Percentiles rank a stretch among this genome's conserved stretches.
These are phyloP conservation scores for Noctuana brunneofusca DNA, from an alignment of 2,888 invertebrate genomes.

Conservation along the genomic window DNA sequence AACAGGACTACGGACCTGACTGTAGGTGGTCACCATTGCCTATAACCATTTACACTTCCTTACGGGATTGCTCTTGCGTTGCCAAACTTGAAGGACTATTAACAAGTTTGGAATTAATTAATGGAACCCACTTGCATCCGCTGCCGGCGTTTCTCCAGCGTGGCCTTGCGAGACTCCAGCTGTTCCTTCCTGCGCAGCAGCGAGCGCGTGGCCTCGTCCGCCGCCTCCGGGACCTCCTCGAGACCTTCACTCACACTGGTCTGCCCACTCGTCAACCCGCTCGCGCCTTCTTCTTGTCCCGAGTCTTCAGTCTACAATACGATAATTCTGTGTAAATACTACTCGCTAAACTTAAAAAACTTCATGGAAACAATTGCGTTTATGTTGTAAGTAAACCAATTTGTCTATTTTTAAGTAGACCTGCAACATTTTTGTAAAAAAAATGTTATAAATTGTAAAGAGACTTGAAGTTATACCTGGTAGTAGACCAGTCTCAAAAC, in stretches of 20 bases:
- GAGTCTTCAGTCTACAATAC: constrained; percentile 65
- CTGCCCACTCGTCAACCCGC: constrained; percentile 52
- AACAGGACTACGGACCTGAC: no score
- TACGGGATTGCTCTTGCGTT: no score
- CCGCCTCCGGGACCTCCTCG: constrained; percentile 63
- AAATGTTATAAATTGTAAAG: not conserved
- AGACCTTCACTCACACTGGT: constrained; percentile 79
- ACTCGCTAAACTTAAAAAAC: not conserved
- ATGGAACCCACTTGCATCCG: constrained; percentile 66
- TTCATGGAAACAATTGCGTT: not conserved
- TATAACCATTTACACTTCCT: no score
- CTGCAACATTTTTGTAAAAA: not conserved
- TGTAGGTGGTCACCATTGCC: no score
- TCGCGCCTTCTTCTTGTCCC: constrained; percentile 61
- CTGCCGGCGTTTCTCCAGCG: constrained; percentile 66
- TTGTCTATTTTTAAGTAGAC: not conserved
- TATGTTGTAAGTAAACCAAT: not conserved
- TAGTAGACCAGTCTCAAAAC: not conserved
- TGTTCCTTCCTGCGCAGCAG: constrained; percentile 72
- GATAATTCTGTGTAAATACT: not conserved
- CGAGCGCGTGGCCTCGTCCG: constrained; percentile 70
- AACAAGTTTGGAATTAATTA: no score
- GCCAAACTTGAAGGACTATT: no score
- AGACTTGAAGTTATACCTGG: not conserved
- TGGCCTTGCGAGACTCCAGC: constrained; percentile 70